A percentile compares a stretch with the other conserved stretches of the same genome.
These are phyloP conservation scores for Corbicula japonica DNA, from an alignment of 2,888 invertebrate genomes.

Conservation along the genomic window DNA sequence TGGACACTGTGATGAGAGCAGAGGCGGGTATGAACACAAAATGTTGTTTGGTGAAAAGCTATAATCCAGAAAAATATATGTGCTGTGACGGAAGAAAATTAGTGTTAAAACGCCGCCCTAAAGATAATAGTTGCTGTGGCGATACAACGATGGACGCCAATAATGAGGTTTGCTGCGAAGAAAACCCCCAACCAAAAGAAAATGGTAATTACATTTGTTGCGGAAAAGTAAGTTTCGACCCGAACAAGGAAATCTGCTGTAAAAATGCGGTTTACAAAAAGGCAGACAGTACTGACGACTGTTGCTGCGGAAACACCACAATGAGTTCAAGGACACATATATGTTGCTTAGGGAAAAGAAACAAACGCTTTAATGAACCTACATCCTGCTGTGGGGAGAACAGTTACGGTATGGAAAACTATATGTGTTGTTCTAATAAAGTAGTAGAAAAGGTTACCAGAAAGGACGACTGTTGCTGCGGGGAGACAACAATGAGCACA, in stretches of 20 bases:
- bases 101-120: background rate
- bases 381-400: constrained; percentile 48
- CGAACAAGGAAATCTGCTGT: constrained; percentile 26
- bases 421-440: constrained; percentile 54
- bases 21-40: background rate
- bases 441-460: constrained; percentile 20
- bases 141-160: constrained; percentile 33
- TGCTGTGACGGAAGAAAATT: constrained; percentile 30
- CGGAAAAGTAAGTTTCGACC: constrained; percentile 24
- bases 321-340: constrained; percentile 11
- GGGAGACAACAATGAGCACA: constrained; percentile 45
- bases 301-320: constrained; percentile 41
- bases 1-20: background rate
- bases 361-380: background rate
- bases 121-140: constrained; percentile 41
- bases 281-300: constrained; percentile 21
- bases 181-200: constrained; percentile 4
- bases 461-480: constrained; percentile 54
- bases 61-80: constrained; percentile 13
- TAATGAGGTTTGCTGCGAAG: constrained; percentile 32
- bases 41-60: constrained; percentile 27
- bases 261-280: constrained; percentile 11
- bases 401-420: constrained; percentile 24
- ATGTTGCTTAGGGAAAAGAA: constrained; percentile 29
- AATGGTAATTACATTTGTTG: constrained; percentile 22